Percentiles rank a stretch among this genome's conserved stretches.
These are phyloP conservation scores for Ophiodon elongatus DNA, from an alignment of 2,113 vertebrate genomes.

Conservation along the genomic window DNA sequence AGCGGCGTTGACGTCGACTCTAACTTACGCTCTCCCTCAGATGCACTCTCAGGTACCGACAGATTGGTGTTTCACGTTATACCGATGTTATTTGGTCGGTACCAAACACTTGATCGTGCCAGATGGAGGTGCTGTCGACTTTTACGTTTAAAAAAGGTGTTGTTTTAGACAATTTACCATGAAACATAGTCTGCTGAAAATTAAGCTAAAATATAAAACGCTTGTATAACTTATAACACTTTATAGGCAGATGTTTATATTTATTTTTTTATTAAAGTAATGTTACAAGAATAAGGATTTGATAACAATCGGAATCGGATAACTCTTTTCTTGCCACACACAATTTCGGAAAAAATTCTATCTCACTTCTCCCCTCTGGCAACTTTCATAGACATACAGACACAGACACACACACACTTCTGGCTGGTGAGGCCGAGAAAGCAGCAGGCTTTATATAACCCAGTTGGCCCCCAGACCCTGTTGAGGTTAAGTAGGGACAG, in stretches of 20 bases:
- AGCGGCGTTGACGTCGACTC: too few relatives aligned
- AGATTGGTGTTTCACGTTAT: too few relatives aligned
- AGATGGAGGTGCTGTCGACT: too few relatives aligned
- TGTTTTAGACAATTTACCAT: too few relatives aligned
- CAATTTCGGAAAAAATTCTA: slow-evolving; percentile 2
- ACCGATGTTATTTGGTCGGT: too few relatives aligned
- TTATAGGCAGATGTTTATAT: too few relatives aligned
- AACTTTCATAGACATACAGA: background rate
- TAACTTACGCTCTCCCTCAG: too few relatives aligned
- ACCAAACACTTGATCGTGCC: too few relatives aligned
- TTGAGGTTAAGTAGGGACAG: slow-evolving; percentile 66
- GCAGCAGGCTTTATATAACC: slow-evolving; percentile 77
- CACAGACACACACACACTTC: background rate
- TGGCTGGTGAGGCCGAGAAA: slow-evolving; percentile 64
- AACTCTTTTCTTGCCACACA: background rate
- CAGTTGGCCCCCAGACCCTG: slow-evolving; percentile 65
- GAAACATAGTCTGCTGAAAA: background rate
- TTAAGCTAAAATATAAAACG: background rate
- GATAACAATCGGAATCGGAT: background rate
- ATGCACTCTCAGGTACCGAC: too few relatives aligned
- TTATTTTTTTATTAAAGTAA: background rate
- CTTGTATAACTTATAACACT: too few relatives aligned
- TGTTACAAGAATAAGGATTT: background rate
- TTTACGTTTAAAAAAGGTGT: too few relatives aligned
- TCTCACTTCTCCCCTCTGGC: slow-evolving; percentile 14